A percentile compares a stretch with the other conserved stretches of the same genome.
phyloP scores from a whole-genome alignment of 2,113 vertebrate species.

The Jaculus jaculus region DNA sequence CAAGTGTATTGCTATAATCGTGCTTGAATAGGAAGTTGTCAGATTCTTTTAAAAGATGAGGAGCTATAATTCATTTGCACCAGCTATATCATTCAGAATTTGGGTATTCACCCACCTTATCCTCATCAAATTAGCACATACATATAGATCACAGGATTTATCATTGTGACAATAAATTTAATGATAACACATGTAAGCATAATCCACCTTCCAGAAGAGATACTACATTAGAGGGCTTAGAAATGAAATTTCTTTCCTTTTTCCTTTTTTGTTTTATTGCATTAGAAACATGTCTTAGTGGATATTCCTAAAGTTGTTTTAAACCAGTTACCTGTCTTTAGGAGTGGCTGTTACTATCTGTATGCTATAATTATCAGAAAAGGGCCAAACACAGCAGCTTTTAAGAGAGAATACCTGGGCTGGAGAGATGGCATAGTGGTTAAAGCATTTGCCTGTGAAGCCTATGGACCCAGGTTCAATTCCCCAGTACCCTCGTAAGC shows the following conservation, averaged over 20 bases:
- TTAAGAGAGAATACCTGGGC: background rate
- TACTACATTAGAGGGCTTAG: background rate
- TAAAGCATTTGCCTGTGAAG: too few relatives aligned
- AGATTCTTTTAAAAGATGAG: slow-evolving; percentile 63
- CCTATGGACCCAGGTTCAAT: too few relatives aligned
- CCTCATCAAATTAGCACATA: slow-evolving; percentile 60
- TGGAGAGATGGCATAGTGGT: too few relatives aligned
- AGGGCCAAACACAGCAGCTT: background rate
- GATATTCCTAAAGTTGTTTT: slow-evolving; percentile 33
- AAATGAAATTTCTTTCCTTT: background rate
- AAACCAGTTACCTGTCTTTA: background rate
- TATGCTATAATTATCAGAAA: background rate
- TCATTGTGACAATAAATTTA: slow-evolving; percentile 23
- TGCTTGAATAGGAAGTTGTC: slow-evolving; percentile 45
- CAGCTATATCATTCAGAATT: slow-evolving; percentile 20
- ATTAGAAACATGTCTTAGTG: background rate
- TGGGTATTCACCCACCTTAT: slow-evolving; percentile 51
- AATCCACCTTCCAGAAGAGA: slow-evolving; percentile 29
- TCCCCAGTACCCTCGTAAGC: too few relatives aligned
- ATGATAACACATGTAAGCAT: background rate
- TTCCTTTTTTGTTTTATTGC: background rate
- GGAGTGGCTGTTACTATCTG: background rate
- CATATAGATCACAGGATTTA: slow-evolving; percentile 40
- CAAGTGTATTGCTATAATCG: slow-evolving; percentile 38
- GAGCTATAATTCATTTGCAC: slow-evolving; percentile 50